Evolutionary conservation across 1,140 invertebrate genomes (phyloP), one percentile per base, ranked within the genome.

Genomic region (Kradibia gibbosae): DNA sequence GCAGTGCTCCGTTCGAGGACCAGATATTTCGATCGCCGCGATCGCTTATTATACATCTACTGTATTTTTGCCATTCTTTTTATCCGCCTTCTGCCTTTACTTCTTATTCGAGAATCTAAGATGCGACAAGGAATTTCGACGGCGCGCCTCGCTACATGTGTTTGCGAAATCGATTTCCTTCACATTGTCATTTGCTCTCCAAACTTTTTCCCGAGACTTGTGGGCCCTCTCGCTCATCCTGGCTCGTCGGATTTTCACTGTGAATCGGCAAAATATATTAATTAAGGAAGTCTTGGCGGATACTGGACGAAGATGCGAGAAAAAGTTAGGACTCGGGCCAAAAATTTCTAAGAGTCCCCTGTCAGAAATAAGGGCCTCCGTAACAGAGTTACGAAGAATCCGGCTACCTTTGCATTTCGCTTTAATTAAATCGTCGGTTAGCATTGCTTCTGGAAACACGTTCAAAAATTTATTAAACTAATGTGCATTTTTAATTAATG

Each of bases 11-110:
- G 55, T 25, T 45, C 55, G 73, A 77, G 55, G 53, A 42, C 13
- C 39, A 65, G 15, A 77, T 34, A 77, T 48, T 65, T 65, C 74
- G 74, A 65, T 65, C 57, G 22, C 25, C 17, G 0, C 36, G n/a
- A 31, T 65, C 20, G 42, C 57, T 42, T 60, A 42, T 76, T 60
- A 60, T 39, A 36, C 36, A 28, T 15, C 36, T 8, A 17, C 39
- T 36, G 31, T 62, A 7, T 34, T 39, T 34, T 20, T 67, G 10
- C 39, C 31, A 39, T 39, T 36, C 22, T 53, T 22, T 53, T 22
- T 53, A 4, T 53, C 15, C 22, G 3, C 22, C 15, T 53, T n/a
- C 8, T 11, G 20, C 13, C 39, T n/a, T 39, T 39, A 11, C 39
- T 17, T 39, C 4, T 67, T 39, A 67, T 15, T n/a, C 10, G 15